Evolutionary conservation across 2,113 vertebrate genomes (phyloP).

Genomic region (Rafetus swinhoei): DNA sequence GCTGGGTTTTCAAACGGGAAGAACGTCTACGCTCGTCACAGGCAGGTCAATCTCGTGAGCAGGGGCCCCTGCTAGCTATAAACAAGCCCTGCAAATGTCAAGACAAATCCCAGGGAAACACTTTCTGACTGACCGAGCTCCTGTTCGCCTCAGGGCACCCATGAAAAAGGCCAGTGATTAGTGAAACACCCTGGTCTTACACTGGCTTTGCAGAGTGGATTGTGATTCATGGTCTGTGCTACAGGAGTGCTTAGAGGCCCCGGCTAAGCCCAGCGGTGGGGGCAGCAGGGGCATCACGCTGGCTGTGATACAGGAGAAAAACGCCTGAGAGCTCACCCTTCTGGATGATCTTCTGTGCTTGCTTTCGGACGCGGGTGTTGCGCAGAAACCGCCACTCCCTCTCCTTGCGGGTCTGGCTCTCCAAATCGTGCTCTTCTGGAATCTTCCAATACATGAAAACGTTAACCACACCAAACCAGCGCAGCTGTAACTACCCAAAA

Average conservation of each 20-base stretch:
- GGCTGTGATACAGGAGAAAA: neutral
- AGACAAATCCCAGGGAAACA: neutral
- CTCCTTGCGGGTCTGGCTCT: conserved; percentile 96
- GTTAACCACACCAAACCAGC: accelerated
- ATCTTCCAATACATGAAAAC: conserved; percentile 74
- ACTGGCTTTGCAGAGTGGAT: accelerated
- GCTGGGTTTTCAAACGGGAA: neutral
- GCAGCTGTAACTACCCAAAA: no score
- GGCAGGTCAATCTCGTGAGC: accelerated
- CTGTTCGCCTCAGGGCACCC: accelerated
- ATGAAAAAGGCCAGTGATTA: accelerated
- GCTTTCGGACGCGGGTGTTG: conserved; percentile 88
- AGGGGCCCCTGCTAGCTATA: accelerated
- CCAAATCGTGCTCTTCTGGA: conserved; percentile 94
- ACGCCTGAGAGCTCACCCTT: conserved; percentile 80
- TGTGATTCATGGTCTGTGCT: accelerated
- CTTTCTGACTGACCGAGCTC: neutral
- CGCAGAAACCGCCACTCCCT: conserved; percentile 96
- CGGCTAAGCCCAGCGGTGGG: accelerated
- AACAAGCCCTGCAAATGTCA: neutral
- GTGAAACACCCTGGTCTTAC: accelerated
- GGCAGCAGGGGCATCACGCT: neutral
- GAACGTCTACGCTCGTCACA: accelerated
- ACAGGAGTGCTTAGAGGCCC: accelerated
- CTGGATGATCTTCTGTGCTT: conserved; percentile 90